A percentile compares a stretch with the other conserved stretches of the same genome.
phyloP scores from a whole-genome alignment of 2,113 vertebrate species.

The Pangasianodon hypophthalmus region DNA sequence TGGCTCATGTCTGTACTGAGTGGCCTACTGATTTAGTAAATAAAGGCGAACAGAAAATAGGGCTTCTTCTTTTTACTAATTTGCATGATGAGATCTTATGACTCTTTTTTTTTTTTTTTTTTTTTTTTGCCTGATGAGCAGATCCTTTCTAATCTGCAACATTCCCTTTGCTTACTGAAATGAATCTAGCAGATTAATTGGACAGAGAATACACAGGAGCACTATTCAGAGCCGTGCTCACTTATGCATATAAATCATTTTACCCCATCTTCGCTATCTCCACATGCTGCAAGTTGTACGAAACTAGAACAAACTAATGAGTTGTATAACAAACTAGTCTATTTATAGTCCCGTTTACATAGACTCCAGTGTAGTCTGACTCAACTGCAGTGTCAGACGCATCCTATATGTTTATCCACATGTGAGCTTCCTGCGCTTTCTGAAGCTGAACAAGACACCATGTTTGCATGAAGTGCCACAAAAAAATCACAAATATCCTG shows the following conservation, averaged over 20 bases:
- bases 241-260: not conserved
- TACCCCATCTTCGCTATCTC: not conserved
- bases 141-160: constrained; percentile 22
- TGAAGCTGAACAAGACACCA: not conserved
- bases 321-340: constrained; percentile 7
- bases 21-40: not conserved
- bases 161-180: constrained; percentile 25
- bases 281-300: not conserved
- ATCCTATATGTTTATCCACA: not conserved
- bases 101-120: not conserved
- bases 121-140: not conserved
- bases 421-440: not conserved
- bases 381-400: not conserved
- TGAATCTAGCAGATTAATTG: constrained; percentile 27
- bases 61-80: not conserved
- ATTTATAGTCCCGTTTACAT: constrained; percentile 11
- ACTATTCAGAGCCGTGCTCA: not conserved
- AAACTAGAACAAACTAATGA: constrained; percentile 16
- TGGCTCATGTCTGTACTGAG: not conserved
- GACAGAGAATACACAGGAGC: not conserved
- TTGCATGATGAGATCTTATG: constrained; percentile 16
- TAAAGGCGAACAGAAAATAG: not conserved
- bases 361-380: not conserved
- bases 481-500: not conserved
- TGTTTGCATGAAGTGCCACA: not conserved